Percentiles rank a stretch among this genome's conserved stretches.
Evolutionary conservation across 2,888 invertebrate genomes (phyloP).

Genomic region (Thelaira solivaga): DNA sequence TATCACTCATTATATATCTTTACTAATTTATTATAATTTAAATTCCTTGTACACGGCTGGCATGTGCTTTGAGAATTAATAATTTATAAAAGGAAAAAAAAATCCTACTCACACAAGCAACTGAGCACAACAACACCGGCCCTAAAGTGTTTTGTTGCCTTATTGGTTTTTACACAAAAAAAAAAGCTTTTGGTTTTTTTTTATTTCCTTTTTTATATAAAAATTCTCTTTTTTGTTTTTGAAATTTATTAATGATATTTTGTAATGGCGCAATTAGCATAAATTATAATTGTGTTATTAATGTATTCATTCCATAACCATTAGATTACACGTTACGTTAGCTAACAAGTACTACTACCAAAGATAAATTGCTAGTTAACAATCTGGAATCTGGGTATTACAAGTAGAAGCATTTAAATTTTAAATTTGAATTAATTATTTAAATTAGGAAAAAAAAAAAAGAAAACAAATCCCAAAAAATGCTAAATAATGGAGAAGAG

Average conservation of each 20-base stretch:
- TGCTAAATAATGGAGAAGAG: no score
- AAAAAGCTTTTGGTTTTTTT: background rate
- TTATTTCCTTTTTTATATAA: conserved; percentile 59
- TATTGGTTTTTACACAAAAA: background rate
- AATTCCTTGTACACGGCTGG: conserved; percentile 30
- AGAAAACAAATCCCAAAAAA: no score
- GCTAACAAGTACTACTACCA: background rate
- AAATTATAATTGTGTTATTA: conserved; percentile 69
- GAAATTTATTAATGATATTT: conserved; percentile 67
- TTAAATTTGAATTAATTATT: conserved; percentile 32
- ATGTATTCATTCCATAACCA: conserved; percentile 27
- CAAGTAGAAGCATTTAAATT: background rate
- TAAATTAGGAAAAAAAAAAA: background rate
- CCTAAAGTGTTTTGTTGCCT: conserved; percentile 4
- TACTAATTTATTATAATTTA: conserved; percentile 42
- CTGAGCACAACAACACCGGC: background rate
- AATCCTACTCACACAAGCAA: background rate
- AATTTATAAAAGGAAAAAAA: conserved; percentile 2
- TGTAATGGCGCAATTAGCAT: conserved; percentile 75
- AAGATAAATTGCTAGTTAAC: conserved; percentile 15
- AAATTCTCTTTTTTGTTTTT: conserved; percentile 66
- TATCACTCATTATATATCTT: background rate
- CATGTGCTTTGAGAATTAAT: conserved; percentile 33
- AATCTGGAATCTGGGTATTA: conserved; percentile 1
- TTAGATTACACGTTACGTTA: background rate